Evolutionary conservation across 1,140 invertebrate species (phyloP).

Genomic region (Bombus vancouverensis): DNA sequence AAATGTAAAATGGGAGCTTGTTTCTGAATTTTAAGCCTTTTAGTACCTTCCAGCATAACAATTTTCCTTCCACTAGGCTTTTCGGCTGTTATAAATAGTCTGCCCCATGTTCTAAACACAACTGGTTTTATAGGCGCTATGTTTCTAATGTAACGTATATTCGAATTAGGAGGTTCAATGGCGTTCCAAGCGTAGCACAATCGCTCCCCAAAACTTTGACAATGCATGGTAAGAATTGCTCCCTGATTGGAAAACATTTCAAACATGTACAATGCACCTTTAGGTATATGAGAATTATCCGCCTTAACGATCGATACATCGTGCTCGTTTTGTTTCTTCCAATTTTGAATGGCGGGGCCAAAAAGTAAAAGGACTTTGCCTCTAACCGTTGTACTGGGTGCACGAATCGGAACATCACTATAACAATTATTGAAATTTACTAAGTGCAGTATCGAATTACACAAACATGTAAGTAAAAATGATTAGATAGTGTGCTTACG

Average conservation of each 20-base stretch:
- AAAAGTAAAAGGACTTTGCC: constrained; percentile 69
- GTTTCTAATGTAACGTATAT: constrained; percentile 68
- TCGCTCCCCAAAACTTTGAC: constrained; percentile 76
- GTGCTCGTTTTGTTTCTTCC: constrained; percentile 63
- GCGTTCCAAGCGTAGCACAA: constrained; percentile 66
- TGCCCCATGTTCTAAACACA: constrained; percentile 84
- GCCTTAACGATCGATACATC: constrained; percentile 59
- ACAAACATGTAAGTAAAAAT: not conserved
- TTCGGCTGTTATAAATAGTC: constrained; percentile 12
- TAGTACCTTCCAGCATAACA: constrained; percentile 87
- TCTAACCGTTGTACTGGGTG: constrained; percentile 52
- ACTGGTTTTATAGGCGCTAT: constrained; percentile 75
- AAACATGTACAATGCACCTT: constrained; percentile 82
- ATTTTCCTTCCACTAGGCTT: constrained; percentile 73
- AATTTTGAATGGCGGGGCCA: constrained; percentile 64
- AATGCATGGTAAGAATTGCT: constrained; percentile 78
- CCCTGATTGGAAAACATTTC: constrained; percentile 82
- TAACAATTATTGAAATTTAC: constrained; percentile 43
- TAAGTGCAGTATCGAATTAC: not conserved
- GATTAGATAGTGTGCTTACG: constrained; percentile 54
- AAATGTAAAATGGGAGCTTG: constrained; percentile 78
- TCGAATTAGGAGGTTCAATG: constrained; percentile 23
- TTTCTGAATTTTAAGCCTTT: constrained; percentile 77
- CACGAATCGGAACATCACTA: constrained; percentile 65
- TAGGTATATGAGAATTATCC: constrained; percentile 66